A percentile compares a stretch with the other conserved stretches of the same genome.
These are phyloP conservation scores for Latrodectus elegans DNA, from an alignment of 2,888 invertebrate genomes.

Conservation along the genomic window DNA sequence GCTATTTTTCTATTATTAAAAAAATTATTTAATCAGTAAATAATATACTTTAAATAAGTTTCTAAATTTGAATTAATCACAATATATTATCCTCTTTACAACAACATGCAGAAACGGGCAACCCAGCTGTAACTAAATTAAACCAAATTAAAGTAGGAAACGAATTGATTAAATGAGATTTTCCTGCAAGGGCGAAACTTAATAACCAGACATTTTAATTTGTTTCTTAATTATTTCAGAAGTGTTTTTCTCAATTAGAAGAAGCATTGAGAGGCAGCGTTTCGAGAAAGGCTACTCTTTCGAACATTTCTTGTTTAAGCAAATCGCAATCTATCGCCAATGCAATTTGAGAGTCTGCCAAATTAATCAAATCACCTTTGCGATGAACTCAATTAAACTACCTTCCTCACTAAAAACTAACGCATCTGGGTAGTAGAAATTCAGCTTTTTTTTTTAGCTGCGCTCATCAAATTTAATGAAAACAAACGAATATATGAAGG, in stretches of 20 bases:
- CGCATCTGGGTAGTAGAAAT: constrained; percentile 31
- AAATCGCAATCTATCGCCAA: not conserved
- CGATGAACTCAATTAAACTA: constrained; percentile 39
- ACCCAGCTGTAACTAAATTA: no score
- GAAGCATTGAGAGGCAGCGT: not conserved
- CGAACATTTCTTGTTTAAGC: not conserved
- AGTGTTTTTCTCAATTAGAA: not conserved
- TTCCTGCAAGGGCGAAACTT: not conserved
- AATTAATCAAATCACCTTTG: constrained; percentile 44
- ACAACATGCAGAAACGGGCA: no score
- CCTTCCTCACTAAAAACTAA: constrained; percentile 36
- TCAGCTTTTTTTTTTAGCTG: not conserved
- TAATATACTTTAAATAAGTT: no score
- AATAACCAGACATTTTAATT: constrained; percentile 2
- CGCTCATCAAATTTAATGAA: constrained; percentile 36
- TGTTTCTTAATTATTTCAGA: not conserved
- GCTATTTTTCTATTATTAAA: no score
- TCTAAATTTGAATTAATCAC: no score
- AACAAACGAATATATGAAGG: constrained; percentile 33
- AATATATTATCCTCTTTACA: no score
- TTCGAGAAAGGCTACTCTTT: not conserved
- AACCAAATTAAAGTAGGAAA: no score
- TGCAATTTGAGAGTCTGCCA: not conserved
- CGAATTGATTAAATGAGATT: not conserved
- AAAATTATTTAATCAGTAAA: no score